These are phyloP conservation scores for Loriculus beryllinus DNA, from an alignment of 2,797 vertebrate species.

Conservation along the genomic window DNA sequence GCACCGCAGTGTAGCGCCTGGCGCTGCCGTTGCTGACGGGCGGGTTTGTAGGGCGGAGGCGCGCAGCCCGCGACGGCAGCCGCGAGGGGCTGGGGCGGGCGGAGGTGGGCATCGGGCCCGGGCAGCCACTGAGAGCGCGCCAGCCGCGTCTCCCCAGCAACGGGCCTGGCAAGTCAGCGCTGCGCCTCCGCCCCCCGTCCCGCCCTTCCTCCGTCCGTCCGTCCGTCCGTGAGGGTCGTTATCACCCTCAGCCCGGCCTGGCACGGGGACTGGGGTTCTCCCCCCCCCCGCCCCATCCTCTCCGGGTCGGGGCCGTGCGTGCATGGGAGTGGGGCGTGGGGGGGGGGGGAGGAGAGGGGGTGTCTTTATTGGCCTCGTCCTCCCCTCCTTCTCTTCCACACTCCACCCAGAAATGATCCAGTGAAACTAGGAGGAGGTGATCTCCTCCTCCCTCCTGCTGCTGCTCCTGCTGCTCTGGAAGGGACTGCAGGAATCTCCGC, in stretches of 20 bases:
- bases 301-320: not conserved
- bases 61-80: not conserved
- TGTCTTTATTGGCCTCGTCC: not conserved
- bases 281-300: not conserved
- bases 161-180: slow-evolving; percentile 44
- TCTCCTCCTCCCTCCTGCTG: slow-evolving; percentile 44
- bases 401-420: slow-evolving; percentile 70
- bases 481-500: slow-evolving; percentile 63
- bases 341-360: not conserved
- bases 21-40: not conserved
- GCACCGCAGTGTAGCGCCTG: not conserved
- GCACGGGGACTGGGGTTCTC: not conserved
- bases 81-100: not conserved
- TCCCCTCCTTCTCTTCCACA: slow-evolving; percentile 9
- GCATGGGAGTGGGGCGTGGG: not conserved
- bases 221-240: not conserved
- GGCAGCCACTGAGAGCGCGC: slow-evolving; percentile 26
- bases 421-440: slow-evolving; percentile 62
- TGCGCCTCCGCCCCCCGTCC: not conserved
- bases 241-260: not conserved
- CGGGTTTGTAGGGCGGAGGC: not conserved
- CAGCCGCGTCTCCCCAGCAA: slow-evolving; percentile 57
- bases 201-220: not conserved
- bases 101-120: not conserved
- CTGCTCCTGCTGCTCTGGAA: slow-evolving; percentile 44